Conservation (phyloP, 2,113 vertebrate species). For the Oryzias curvinotus region DNA sequence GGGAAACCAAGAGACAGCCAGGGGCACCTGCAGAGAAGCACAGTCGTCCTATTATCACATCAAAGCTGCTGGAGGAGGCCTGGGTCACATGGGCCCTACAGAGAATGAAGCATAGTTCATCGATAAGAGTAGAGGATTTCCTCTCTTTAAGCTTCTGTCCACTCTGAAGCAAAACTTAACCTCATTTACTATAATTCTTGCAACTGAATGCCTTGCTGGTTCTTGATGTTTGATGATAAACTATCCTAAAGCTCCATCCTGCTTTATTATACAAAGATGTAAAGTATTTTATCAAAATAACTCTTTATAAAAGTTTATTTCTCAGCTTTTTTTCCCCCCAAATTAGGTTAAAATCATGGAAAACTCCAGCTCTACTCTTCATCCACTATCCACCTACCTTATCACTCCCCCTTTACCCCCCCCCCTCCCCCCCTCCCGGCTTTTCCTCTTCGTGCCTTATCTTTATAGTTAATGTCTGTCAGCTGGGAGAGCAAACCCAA, state of each 20-base stretch:
- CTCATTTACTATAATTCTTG: constrained; percentile 29
- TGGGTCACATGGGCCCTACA: constrained; percentile 54
- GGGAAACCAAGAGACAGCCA: constrained; percentile 40
- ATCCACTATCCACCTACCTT: constrained; percentile 44
- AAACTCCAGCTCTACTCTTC: constrained; percentile 45
- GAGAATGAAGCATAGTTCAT: constrained; percentile 52
- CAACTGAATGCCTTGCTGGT: too few species aligned
- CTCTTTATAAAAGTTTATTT: too few species aligned
- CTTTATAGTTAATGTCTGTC: constrained; percentile 61
- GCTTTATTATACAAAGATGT: too few species aligned
- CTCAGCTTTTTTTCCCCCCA: background rate
- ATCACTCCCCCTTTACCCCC: too few species aligned
- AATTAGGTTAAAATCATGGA: background rate
- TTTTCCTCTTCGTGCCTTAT: constrained; percentile 46
- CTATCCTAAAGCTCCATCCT: too few species aligned
- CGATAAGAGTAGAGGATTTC: constrained; percentile 45
- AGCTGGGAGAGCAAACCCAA: constrained; percentile 35
- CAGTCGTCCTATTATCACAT: constrained; percentile 73
- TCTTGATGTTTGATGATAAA: too few species aligned
- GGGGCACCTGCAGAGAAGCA: constrained; percentile 65
- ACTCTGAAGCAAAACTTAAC: background rate
- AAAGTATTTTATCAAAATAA: too few species aligned
- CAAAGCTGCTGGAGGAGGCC: constrained; percentile 66
- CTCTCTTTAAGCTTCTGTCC: constrained; percentile 32
- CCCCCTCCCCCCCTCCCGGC: constrained; percentile 29